These are phyloP conservation scores for Nymphalis io DNA, from an alignment of 1,140 invertebrate genomes.

Conservation along the genomic window DNA sequence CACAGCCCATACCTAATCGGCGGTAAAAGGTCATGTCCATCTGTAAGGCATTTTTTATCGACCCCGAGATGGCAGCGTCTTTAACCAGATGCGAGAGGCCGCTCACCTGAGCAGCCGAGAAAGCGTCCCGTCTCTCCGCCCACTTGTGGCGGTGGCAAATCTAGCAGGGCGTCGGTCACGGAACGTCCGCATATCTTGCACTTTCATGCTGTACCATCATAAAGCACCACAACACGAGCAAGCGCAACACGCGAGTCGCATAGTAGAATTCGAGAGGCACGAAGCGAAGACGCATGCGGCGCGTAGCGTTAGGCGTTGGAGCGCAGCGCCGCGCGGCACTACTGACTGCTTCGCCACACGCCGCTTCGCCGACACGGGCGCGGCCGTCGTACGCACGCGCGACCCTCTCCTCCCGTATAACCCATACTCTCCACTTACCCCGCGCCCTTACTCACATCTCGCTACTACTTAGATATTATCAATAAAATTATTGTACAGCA, in stretches of 20 bases:
- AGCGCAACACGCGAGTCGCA: constrained; percentile 77
- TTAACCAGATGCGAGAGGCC: constrained; percentile 65
- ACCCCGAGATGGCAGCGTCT: constrained; percentile 69
- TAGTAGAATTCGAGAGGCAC: constrained; percentile 49
- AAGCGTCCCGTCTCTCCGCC: constrained; percentile 68
- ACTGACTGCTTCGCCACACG: constrained; percentile 67
- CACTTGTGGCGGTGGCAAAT: constrained; percentile 71
- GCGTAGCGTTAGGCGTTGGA: constrained; percentile 44
- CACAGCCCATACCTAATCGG: constrained; percentile 34
- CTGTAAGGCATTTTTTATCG: constrained; percentile 61
- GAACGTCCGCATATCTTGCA: constrained; percentile 78
- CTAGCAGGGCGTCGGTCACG: constrained; percentile 61
- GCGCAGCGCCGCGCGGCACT: constrained; percentile 63
- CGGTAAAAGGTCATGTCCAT: constrained; percentile 39
- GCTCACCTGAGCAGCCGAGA: constrained; percentile 73
- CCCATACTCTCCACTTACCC: constrained; percentile 21
- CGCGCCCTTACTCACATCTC: constrained; percentile 67
- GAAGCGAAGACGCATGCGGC: constrained; percentile 46
- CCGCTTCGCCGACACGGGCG: constrained; percentile 52
- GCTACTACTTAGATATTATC: constrained; percentile 78
- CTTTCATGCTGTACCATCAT: constrained; percentile 77
- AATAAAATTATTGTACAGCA: constrained; percentile 78
- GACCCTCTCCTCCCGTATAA: constrained; percentile 36
- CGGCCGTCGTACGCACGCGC: constrained; percentile 65
- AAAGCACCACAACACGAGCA: constrained; percentile 77